Evolutionary conservation across 92 coral and sea anemone species (phyloP), one percentile per base, ranked within the genome.

Genomic region (Siderastrea siderea): DNA sequence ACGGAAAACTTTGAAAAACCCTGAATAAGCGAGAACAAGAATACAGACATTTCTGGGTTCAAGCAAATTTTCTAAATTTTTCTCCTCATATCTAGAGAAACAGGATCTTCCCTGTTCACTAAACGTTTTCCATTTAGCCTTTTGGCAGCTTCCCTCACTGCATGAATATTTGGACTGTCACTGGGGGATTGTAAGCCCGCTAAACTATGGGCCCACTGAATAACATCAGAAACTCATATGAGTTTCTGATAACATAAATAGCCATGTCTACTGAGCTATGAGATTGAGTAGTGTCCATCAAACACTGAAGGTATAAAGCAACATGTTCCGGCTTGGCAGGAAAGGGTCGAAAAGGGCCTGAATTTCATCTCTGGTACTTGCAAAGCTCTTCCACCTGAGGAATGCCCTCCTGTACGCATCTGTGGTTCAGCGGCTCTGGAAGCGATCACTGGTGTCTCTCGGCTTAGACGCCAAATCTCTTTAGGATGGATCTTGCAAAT

Each of bases 151-250:
- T 87, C 91, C 68, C 88, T 64, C 9, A 91, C 64, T 59, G 78
- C 82, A 65, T 65, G 54, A 46, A 90, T 85, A 52, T 75, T 86
- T n/a, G 76, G 79, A 70, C 87, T 86, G 58, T 66, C 81, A 68
- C 90, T 85, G 57, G 90, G 90, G 19, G 77, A 90, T 45, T 80
- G 86, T 38, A 90, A 65, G 46, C 84, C 93, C 44, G 93, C 90
- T 77, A 91, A 43, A 68, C 64, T 65, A 74, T 87, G 88, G n/a
- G 88, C 88, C 94, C 94, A 91, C 68, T 87, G 83, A 47, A 91
- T 57, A 67, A 92, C 86, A 26, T 26, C 38, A 26, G 38, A 26
- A 26, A 26, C 38, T 26, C 38, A 26, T 26, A 26, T 26, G 38
- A 26, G 38, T 26, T 26, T 26, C 38, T 26, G 38, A 26, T 26